Conservation (phyloP, 2,888 invertebrate species). For the Tipula helvola region DNA sequence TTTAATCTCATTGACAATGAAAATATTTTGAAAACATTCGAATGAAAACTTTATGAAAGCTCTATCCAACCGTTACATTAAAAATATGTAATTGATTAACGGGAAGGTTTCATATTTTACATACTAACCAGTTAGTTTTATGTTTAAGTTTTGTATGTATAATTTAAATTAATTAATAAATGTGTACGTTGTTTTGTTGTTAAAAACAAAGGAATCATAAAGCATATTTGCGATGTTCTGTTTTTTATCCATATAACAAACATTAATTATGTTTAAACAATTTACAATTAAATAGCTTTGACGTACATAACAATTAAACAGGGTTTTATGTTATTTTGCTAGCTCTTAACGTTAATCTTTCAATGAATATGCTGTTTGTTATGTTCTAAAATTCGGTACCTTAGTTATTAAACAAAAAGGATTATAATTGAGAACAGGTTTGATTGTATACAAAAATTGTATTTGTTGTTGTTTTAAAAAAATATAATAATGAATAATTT, state of each 20-base stretch:
- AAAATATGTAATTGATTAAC: background rate
- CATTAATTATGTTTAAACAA: background rate
- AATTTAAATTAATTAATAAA: background rate
- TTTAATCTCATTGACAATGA: too few relatives aligned
- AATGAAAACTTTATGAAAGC: background rate
- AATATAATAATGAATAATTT: too few relatives aligned
- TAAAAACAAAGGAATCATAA: background rate
- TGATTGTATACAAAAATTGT: too few relatives aligned
- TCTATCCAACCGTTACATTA: background rate
- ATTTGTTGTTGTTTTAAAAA: too few relatives aligned
- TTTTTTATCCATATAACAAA: background rate
- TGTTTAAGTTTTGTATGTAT: background rate
- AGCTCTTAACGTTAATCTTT: background rate
- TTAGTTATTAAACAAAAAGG: too few relatives aligned
- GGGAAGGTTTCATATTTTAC: too few relatives aligned
- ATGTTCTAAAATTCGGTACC: too few relatives aligned
- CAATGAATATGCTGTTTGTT: too few relatives aligned
- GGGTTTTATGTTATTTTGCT: background rate
- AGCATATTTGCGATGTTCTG: background rate
- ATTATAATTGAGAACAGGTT: too few relatives aligned
- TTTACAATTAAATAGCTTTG: background rate
- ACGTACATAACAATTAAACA: background rate
- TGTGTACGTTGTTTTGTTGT: background rate
- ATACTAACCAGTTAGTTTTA: too few relatives aligned
- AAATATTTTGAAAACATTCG: too few relatives aligned